Evolutionary conservation across 1,140 invertebrate species (phyloP), one percentile per base, ranked within the genome.

Genomic region (Penaeus indicus): DNA sequence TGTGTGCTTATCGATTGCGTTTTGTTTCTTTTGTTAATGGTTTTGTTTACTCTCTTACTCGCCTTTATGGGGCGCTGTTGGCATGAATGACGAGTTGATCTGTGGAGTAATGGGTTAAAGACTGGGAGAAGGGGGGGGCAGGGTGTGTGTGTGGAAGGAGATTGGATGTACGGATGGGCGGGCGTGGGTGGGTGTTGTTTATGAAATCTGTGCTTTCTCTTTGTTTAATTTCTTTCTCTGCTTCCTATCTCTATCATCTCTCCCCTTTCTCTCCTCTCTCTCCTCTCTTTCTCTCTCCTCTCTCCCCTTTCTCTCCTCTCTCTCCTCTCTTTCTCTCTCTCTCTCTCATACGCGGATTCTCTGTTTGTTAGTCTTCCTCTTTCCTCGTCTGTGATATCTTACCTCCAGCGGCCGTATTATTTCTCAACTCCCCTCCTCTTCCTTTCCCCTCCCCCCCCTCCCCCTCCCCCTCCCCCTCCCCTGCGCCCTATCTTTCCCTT

Each of bases 331-430:
- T 47, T 82, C 80, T 82, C 80, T 61, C 54, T 61, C 54, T 61
- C 80, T 82, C 80, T 82, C 80, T 61, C 77, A 25, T 38, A 27
- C 75, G 21, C 75, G n/a, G n/a, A 27, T 27, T 81, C 79, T 81
- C 79, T 81, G 19, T 81, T n/a, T n/a, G n/a, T n/a, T n/a, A n/a
- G n/a, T n/a, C 10, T 54, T 10, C 10, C 5, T 54, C 38, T 7
- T 21, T 3, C n/a, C 10, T 32, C 77, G 22, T 54, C 60, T 61
- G 21, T 54, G 38, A 21, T 5, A 8, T 25, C 10, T 60, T 81
- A 16, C 38, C 25, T 54, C 54, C 10, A 19, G 54, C 21, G 25
- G 38, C 19, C 13, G 79, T 54, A 54, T 54, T 47, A 81, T 54
- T 7, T n/a, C 5, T 4, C 4, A 21, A 21, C 1, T 10, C 11